Evolutionary conservation across 2,797 vertebrate genomes (phyloP).

Genomic region (Xiphorhynchus erythropygius): DNA sequence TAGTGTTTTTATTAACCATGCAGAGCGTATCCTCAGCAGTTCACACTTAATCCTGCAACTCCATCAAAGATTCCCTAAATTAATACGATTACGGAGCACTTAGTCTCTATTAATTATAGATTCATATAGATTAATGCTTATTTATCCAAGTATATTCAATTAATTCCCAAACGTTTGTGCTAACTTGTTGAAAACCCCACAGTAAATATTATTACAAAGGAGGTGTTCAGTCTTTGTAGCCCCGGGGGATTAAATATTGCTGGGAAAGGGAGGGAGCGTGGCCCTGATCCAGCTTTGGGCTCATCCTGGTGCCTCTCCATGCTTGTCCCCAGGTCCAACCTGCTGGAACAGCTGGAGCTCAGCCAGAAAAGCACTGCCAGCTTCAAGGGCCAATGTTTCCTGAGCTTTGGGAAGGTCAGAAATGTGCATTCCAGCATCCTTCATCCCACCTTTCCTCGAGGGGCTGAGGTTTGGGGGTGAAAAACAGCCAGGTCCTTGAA

Average conservation of each 20-base stretch:
- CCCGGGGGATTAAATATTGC: not conserved
- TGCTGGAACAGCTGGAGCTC: not conserved
- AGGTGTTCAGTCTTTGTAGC: not conserved
- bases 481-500: not conserved
- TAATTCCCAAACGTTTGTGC: not conserved
- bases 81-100: not conserved
- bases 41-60: not conserved
- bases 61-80: not conserved
- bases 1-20: not conserved
- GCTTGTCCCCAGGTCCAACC: not conserved
- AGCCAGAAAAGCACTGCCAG: not conserved
- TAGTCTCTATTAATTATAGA: not conserved
- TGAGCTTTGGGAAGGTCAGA: not conserved
- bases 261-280: not conserved
- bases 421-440: not conserved
- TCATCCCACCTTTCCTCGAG: not conserved
- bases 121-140: not conserved
- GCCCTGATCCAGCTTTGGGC: not conserved
- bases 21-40: not conserved
- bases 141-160: not conserved
- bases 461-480: not conserved
- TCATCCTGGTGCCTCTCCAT: not conserved
- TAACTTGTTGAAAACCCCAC: not conserved
- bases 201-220: not conserved
- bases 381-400: not conserved